phyloP scores from a whole-genome alignment of 2,797 vertebrate genomes.

The Lithobates pipiens region DNA sequence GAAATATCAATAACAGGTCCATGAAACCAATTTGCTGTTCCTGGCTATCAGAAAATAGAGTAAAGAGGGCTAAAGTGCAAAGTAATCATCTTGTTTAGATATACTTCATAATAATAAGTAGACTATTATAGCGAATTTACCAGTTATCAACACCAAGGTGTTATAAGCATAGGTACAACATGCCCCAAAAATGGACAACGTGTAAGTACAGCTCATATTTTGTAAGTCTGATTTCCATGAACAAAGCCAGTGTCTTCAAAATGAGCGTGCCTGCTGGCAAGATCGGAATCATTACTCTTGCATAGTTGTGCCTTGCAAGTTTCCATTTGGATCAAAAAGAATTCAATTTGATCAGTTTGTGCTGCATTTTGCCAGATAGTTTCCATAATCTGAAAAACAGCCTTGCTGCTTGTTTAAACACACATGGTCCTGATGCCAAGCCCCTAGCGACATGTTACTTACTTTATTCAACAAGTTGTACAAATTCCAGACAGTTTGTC shows the following conservation, averaged over 20 bases:
- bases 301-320: neutral
- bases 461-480: conserved; percentile 15
- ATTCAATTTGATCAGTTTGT: conserved; percentile 37
- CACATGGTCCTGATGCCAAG: conserved; percentile 20
- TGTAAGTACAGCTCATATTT: conserved; percentile 5
- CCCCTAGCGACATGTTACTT: conserved; percentile 12
- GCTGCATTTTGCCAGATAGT: conserved; percentile 43
- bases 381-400: conserved; percentile 50
- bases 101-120: no score
- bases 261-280: conserved; percentile 36
- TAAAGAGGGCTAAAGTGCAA: neutral
- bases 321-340: conserved; percentile 47
- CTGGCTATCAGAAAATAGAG: neutral
- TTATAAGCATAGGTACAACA: neutral
- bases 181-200: neutral
- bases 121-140: neutral
- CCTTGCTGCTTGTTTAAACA: conserved; percentile 21
- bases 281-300: conserved; percentile 8
- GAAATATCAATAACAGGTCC: no score
- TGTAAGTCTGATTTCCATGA: conserved; percentile 35
- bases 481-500: conserved; percentile 10
- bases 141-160: neutral
- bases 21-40: no score
- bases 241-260: conserved; percentile 47
- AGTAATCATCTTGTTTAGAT: neutral